Base-by-base conservation (phyloP, 2,797 vertebrate species). In the Aulostomus chinensis region DNA sequence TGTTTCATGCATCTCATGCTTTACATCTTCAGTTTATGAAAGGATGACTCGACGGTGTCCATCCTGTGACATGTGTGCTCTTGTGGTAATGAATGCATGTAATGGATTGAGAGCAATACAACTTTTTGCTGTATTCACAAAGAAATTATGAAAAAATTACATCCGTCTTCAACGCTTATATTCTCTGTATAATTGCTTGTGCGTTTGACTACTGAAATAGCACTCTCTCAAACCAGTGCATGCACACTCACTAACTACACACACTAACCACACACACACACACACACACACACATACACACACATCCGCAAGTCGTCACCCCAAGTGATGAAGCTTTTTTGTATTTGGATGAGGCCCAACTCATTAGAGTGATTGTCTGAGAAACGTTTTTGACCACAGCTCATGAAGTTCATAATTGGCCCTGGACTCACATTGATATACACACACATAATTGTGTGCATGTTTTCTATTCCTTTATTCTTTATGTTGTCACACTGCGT, bases 321-420 rank as follows among this genome's bases (percentile, higher is more conserved):
- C 37, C 42, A 52, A 68, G 45, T 75, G 73, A 84, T 62, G 56
- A 56, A 64, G 49, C 35, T 52, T 42, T n/a, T 68, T 47, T 58
- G 48, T 64, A 65, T 71, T 74, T 86, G 77, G 82, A 87, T 62
- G 42, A 74, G 64, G 61, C 32, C 69, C 74, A 85, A 77, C 66
- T 85, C 78, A 89, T 87, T 82, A 83, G 54, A 58, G 67, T 68
- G 80, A 84, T 85, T 86, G 85, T 86, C 68, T 82, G 73, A 76
- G 73, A 76, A 79, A 71, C 51, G 26, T 73, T 66, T 85, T 64
- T 82, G 82, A 82, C 76, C 71, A 70, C 75, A 80, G 67, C 84
- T 77, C 74, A 82, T 72, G 61, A 78, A 83, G 77, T 66, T 69
- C 71, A 78, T 84, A 87, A 88, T 80, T 88, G 77, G 78, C 41